Base-by-base conservation (phyloP, 2,888 invertebrate species). In the Perithous albicinctus region DNA sequence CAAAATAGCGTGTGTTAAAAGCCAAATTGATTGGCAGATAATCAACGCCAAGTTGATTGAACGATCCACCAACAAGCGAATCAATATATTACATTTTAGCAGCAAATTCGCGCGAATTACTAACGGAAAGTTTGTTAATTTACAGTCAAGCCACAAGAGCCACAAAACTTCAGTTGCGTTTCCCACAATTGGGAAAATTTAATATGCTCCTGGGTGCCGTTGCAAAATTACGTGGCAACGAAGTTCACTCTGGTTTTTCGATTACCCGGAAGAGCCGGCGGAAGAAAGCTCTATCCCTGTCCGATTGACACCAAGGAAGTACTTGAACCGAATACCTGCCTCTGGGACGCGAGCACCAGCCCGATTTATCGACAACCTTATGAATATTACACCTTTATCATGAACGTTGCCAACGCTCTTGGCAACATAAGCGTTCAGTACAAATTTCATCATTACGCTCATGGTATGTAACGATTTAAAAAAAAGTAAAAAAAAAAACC, bases 131-230 rank as follows among this genome's bases (percentile, higher is more conserved):
- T 38, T 61, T 38, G 6, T 41, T 15, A 12, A 23, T 72, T n/a
- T 92, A 63, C 89, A 95, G 95, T 91, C 48, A 93, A 94, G 73
- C 97, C 97, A 0, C 90, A 93, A 79, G 92, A 94, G 85, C 95
- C 97, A 1, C 92, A 93, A 7, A 95, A 97, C 90, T 97, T 98
- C 88, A 93, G 93, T 29, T 98, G 98, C 89, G 93, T 95, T 64
- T 96, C 97, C 10, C 93, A 94, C 84, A 96, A 97, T 90, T 96
- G 96, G 93, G 95, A 96, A 70, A 95, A 94, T 86, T 93, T 98
- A 85, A 95, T 94, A 12, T 98, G 98, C 90, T 94, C 95, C 1
- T 98, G 97, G 96, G 94, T 94, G 0, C 93, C 94, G 59, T 95
- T 95, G 0, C 88, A 93, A 29, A 93, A 95, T 91, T 94, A 93